Evolutionary conservation across 2,797 vertebrate species (phyloP).

Genomic region (Hemibagrus guttatus): DNA sequence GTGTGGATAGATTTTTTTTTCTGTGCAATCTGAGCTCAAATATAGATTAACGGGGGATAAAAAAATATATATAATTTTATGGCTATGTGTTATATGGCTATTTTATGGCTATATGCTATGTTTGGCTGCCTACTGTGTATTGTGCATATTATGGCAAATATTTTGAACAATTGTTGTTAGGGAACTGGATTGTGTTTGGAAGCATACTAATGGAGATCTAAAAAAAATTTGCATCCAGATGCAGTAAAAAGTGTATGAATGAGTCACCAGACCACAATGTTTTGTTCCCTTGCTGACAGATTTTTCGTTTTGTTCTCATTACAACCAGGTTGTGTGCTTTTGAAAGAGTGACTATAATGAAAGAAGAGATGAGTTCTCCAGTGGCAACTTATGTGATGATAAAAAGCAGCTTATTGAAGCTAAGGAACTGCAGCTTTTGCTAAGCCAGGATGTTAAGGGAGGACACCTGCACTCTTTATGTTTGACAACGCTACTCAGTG

Average conservation of each 20-base stretch:
- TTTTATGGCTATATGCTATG: too few relatives aligned
- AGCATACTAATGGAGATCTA: not conserved
- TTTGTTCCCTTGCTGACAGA: not conserved
- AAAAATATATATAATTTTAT: not conserved
- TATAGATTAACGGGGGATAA: not conserved
- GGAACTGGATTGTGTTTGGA: not conserved
- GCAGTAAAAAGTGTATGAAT: not conserved
- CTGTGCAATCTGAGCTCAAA: not conserved
- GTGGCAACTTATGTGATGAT: not conserved
- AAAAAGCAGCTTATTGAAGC: not conserved
- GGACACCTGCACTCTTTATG: not conserved
- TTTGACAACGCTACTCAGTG: not conserved
- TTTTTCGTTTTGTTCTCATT: not conserved
- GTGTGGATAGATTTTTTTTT: not conserved
- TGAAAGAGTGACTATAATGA: conserved; percentile 9
- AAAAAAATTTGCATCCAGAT: not conserved
- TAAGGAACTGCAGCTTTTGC: not conserved
- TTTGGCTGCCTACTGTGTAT: not conserved
- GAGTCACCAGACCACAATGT: conserved; percentile 20
- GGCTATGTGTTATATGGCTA: too few relatives aligned
- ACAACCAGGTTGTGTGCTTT: not conserved
- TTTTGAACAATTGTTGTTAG: not conserved
- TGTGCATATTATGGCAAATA: not conserved
- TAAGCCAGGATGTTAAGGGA: not conserved
- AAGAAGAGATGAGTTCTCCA: not conserved